phyloP scores from a whole-genome alignment of 92 coral and sea anemone genomes.

The Parazoanthus atlanticus region DNA sequence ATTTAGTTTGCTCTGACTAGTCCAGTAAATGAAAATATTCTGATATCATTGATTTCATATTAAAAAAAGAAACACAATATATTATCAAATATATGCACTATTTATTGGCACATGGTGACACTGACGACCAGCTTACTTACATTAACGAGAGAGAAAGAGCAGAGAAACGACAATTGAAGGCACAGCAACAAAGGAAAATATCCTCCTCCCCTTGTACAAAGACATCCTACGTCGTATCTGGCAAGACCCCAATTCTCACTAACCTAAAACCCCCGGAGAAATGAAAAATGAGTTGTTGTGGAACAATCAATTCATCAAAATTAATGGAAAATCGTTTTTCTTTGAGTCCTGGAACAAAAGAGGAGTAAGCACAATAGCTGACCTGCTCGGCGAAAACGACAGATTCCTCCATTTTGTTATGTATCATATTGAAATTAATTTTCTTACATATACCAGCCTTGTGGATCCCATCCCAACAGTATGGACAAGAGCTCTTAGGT shows the following conservation, averaged over 20 bases:
- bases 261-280: conserved; percentile 2
- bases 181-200: too few relatives aligned
- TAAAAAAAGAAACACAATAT: too few relatives aligned
- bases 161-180: too few relatives aligned
- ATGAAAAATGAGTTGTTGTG: not conserved
- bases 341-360: conserved; percentile 5
- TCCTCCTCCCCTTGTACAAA: conserved; percentile 35
- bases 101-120: too few relatives aligned
- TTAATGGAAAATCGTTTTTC: not conserved
- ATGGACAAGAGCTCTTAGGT: conserved; percentile 7
- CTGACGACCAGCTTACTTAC: too few relatives aligned
- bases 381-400: not conserved
- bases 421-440: conserved; percentile 2
- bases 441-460: conserved; percentile 28
- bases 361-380: not conserved
- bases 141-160: too few relatives aligned
- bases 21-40: too few relatives aligned
- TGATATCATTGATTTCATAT: too few relatives aligned
- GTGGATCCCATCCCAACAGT: conserved; percentile 2
- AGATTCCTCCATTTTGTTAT: conserved; percentile 10
- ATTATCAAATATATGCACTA: too few relatives aligned
- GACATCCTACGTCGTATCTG: conserved; percentile 34
- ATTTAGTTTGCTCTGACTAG: too few relatives aligned
- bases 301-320: conserved; percentile 37
- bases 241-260: conserved; percentile 30